Percentiles rank a stretch among this genome's conserved stretches.
phyloP scores from a whole-genome alignment of 2,888 invertebrate genomes.

The Hyposoter didymator region DNA sequence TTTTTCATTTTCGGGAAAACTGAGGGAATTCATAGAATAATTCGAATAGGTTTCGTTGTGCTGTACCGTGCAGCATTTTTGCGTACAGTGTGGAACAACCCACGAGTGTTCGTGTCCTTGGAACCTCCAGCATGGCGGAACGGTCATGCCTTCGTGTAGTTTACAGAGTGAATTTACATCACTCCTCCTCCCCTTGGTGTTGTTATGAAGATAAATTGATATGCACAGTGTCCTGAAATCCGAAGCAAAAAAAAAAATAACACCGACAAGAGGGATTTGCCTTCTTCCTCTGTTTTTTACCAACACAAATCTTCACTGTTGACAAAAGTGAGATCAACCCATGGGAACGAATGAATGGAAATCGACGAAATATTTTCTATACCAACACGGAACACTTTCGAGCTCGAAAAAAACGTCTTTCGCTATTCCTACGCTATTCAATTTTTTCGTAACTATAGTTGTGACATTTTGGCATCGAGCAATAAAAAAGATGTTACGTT shows the following conservation, averaged over 20 bases:
- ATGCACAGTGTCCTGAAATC: neutral
- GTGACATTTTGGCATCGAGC: neutral
- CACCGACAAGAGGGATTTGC: neutral
- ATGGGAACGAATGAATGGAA: neutral
- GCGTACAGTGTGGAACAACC: constrained; percentile 14
- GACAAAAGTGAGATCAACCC: neutral
- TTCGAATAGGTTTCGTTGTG: neutral
- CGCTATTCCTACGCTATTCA: no score
- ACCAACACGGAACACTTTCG: neutral
- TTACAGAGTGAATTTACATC: constrained; percentile 38
- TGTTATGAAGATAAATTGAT: constrained; percentile 49
- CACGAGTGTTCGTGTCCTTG: constrained; percentile 38
- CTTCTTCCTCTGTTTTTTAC: neutral
- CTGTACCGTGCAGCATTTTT: neutral
- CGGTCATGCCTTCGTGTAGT: constrained; percentile 41
- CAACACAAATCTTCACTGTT: neutral
- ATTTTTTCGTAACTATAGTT: neutral
- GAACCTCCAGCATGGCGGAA: constrained; percentile 31
- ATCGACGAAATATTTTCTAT: neutral
- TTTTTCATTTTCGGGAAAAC: neutral
- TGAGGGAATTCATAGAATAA: neutral
- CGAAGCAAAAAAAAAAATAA: neutral
- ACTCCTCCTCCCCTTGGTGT: constrained; percentile 22
- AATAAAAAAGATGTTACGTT: neutral
- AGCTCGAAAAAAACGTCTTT: neutral